Evolutionary conservation across 1,140 invertebrate genomes (phyloP).

Genomic region (Temnothorax longispinosus): DNA sequence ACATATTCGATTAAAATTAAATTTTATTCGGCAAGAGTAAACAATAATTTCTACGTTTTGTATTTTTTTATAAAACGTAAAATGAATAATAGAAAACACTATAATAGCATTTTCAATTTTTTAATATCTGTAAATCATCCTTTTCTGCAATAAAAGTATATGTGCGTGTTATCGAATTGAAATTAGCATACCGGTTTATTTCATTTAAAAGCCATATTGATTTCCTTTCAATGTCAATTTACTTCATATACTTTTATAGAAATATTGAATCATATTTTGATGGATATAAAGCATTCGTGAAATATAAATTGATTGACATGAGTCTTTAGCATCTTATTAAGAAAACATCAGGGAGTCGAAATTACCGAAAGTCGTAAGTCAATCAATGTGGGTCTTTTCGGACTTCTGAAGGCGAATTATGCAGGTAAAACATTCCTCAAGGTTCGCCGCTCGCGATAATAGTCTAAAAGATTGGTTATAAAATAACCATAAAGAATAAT

Average conservation of each 20-base stretch:
- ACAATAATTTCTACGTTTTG: not conserved
- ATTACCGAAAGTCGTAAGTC: not conserved
- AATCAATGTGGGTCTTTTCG: not conserved
- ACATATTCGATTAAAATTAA: conserved; percentile 1
- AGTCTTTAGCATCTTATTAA: not conserved
- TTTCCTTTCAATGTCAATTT: conserved; percentile 5
- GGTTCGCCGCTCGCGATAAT: not conserved
- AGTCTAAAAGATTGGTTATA: not conserved
- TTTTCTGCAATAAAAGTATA: not conserved
- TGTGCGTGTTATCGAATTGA: conserved; percentile 1
- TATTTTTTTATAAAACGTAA: not conserved
- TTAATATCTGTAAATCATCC: not conserved
- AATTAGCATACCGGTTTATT: not conserved
- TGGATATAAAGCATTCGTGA: not conserved
- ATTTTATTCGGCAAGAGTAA: not conserved
- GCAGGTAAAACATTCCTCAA: not conserved
- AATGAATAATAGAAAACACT: not conserved
- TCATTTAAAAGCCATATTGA: not conserved
- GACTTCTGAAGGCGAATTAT: not conserved
- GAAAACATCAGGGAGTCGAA: not conserved
- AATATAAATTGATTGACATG: conserved; percentile 11
- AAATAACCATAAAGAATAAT: not conserved
- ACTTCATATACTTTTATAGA: not conserved
- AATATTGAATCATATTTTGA: not conserved
- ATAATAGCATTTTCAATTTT: not conserved